phyloP scores from a whole-genome alignment of 2,113 vertebrate genomes.

The Taurulus bubalis region DNA sequence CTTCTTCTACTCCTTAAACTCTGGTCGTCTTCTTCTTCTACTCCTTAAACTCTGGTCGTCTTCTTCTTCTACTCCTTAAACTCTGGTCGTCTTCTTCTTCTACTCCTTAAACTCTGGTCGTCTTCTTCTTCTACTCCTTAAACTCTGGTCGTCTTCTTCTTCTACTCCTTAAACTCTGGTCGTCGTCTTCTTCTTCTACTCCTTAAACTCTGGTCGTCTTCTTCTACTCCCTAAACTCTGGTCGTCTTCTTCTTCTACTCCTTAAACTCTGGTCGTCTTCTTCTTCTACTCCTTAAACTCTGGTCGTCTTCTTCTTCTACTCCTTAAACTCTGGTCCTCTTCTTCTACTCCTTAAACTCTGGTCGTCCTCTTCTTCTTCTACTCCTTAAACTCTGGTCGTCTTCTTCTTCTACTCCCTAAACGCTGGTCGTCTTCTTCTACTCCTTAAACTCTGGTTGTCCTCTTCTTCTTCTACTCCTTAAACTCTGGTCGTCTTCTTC shows the following conservation, averaged over 20 bases:
- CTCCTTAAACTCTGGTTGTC: neutral
- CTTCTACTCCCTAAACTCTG: too few relatives aligned
- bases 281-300: neutral
- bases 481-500: neutral
- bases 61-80: neutral
- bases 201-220: neutral
- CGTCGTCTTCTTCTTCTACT: neutral
- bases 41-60: neutral
- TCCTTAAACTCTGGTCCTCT: neutral
- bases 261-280: neutral
- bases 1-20: too few relatives aligned
- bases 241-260: too few relatives aligned
- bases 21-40: neutral
- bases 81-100: slow-evolving; percentile 6
- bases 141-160: neutral
- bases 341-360: slow-evolving; percentile 7
- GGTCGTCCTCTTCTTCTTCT: neutral
- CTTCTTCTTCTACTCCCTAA: neutral
- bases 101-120: too few relatives aligned
- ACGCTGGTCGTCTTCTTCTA: slow-evolving; percentile 3
- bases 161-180: neutral
- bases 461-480: neutral
- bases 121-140: too few relatives aligned
- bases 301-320: neutral
- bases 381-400: neutral